Base-by-base conservation (phyloP, 2,113 vertebrate genomes). In the Saimiri boliviensis region DNA sequence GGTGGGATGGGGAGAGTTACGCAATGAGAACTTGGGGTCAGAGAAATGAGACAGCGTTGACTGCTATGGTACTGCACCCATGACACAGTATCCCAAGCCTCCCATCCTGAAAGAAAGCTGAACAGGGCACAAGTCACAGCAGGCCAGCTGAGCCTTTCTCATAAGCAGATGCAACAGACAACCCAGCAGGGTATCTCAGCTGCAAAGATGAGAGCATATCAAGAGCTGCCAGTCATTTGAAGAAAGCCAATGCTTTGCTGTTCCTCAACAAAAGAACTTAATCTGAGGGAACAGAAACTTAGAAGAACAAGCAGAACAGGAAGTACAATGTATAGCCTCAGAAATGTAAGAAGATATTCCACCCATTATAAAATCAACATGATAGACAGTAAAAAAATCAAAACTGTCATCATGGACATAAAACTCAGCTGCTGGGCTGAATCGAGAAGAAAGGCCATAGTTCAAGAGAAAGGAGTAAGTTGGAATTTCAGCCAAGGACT, bases 361-460 rank as follows among this genome's bases (percentile, higher is more conserved):
- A 45, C 23, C 19, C 52, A 30, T 63, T 60, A 79, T 76, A 89
- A 32, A 66, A 56, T 82, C 66, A 82, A 73, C 25, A 4, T 58
- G 16, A n/a, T 45, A 63, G 19, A 90, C 30, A 71, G 71, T 17
- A 40, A 58, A 42, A 42, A 77, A 89, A 68, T 85, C 35, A 54
- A 92, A 73, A 42, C 17, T 25, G 23, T 89, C 73, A 63, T 71
- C 60, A 45, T 2, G 77, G n/a, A 95, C 86, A 79, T 89, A 91
- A 83, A 66, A 68, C 32, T 76, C 52, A 79, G 45, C 56, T 58
- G 5, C 79, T 83, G 16, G 1, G 6, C 30, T 77, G 74, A 81
- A 88, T 17, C 85, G 27, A 84, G 60, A 19, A 92, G 37, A 91
- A 91, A 70, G 52, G 4, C 32, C 16, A 21, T n/a, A 30, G 35